Evolutionary conservation across 2,888 invertebrate species (phyloP), one percentile per base, ranked within the genome.

Genomic region (Conchocele bisecta): DNA sequence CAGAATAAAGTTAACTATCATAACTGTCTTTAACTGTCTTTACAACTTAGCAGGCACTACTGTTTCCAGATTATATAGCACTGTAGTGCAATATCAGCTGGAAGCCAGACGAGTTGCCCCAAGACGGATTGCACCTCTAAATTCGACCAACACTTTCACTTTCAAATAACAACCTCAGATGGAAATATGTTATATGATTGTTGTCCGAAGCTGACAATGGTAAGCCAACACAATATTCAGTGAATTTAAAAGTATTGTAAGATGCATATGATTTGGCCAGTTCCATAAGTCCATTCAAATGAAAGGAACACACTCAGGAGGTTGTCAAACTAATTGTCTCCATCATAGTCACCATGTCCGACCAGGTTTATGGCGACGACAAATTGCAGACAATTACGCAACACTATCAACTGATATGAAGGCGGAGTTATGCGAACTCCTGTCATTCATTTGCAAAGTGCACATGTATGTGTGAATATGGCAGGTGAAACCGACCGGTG

Each of bases 401-500:
- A 26, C 20, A n/a, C 5, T 65, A 1, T 2, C 2, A 13, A 5
- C 17, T 20, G 24, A 48, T 0, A 60, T 60, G 9, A 69, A 53
- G 11, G 5, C 22, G 20, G 57, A 69, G 42, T 50, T 65, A 33
- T 9, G 39, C 6, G 44, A 42, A 26, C 9, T 69, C 1, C 51
- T 51, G 13, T 42, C 35, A 22, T 69, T 65, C 17, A 57, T 63
- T 57, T 69, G 69, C 20, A 66, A 72, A 41, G 65, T 74, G 73
- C 68, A 74, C 35, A 59, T 74, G 24, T n/a, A n/a, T 74, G 69
- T 61, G 57, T 65, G 1, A 69, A 74, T 48, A 63, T 68, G 39
- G 68, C 68, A 6, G 29, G 11, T 31, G 64, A 57, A 24, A 50
- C 51, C 28, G 74, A 74, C 13, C 61, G 58, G 29, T 69, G 60